Evolutionary conservation across 2,113 vertebrate genomes (phyloP).

Genomic region (Notiomystis cincta): DNA sequence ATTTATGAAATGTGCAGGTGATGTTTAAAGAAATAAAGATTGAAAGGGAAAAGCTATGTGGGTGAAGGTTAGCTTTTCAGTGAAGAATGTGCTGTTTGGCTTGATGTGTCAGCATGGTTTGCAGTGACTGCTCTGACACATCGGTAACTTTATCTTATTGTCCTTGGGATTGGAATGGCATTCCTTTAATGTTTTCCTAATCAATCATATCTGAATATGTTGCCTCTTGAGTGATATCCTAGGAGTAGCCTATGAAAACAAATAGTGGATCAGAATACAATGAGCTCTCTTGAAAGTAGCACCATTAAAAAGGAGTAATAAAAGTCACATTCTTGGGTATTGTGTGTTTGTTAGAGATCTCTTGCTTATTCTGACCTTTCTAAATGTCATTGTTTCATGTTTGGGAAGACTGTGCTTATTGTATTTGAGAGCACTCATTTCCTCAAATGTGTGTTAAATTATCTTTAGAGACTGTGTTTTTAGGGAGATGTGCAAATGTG

Average conservation of each 20-base stretch:
- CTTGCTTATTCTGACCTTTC: not conserved
- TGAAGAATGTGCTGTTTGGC: not conserved
- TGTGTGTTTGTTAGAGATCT: not conserved
- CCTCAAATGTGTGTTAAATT: not conserved
- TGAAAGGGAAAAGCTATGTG: not conserved
- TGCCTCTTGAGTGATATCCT: not conserved
- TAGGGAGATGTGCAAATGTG: not conserved
- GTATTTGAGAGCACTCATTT: not conserved
- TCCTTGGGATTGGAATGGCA: not conserved
- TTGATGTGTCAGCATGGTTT: not conserved
- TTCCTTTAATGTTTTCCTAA: not conserved
- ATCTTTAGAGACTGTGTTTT: constrained; percentile 4
- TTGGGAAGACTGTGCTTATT: not conserved
- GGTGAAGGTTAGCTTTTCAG: not conserved
- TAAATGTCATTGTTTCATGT: not conserved
- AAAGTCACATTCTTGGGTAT: not conserved
- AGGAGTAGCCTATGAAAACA: not conserved
- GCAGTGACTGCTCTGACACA: not conserved
- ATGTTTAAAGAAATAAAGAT: not conserved
- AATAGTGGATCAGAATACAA: not conserved
- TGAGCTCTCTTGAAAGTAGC: not conserved
- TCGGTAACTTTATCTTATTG: not conserved
- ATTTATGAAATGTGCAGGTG: not conserved
- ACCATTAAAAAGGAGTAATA: not conserved
- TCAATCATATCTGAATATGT: not conserved